phyloP scores from a whole-genome alignment of 2,113 vertebrate genomes.

The Neolamprologus brichardi region DNA sequence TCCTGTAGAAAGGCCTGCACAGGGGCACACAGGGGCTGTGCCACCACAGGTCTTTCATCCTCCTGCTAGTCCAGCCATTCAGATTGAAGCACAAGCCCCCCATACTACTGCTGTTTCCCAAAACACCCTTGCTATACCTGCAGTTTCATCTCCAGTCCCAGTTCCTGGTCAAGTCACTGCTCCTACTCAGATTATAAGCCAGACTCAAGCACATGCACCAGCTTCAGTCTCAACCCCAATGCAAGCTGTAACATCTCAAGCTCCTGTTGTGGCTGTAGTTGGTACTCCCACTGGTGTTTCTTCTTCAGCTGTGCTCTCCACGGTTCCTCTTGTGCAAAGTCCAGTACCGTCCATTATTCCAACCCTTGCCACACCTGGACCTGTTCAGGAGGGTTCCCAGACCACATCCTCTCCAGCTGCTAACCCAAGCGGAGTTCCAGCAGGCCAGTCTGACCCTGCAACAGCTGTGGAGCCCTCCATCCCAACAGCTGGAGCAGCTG shows the following conservation, averaged over 20 bases:
- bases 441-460: conserved; percentile 19
- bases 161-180: conserved; percentile 14
- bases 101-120: conserved; percentile 3
- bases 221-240: conserved; percentile 7
- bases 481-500: neutral
- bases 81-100: conserved; percentile 22
- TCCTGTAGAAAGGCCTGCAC: conserved; percentile 70
- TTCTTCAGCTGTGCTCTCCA: conserved; percentile 29
- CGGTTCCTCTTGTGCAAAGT: conserved; percentile 34
- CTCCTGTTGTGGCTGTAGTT: conserved; percentile 16
- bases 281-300: conserved; percentile 1
- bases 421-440: conserved; percentile 16
- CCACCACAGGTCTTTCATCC: conserved; percentile 24
- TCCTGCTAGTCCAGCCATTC: conserved; percentile 21
- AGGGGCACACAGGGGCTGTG: conserved; percentile 42
- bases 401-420: conserved; percentile 23
- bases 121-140: conserved; percentile 8
- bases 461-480: neutral
- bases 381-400: conserved; percentile 27
- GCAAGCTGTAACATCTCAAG: conserved; percentile 18
- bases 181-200: conserved; percentile 18
- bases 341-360: conserved; percentile 44
- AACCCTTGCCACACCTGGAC: conserved; percentile 31
- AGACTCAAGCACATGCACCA: conserved; percentile 19
- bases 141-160: conserved; percentile 33